Base-by-base conservation (phyloP, 2,797 vertebrate species). In the Molossus molossus region DNA sequence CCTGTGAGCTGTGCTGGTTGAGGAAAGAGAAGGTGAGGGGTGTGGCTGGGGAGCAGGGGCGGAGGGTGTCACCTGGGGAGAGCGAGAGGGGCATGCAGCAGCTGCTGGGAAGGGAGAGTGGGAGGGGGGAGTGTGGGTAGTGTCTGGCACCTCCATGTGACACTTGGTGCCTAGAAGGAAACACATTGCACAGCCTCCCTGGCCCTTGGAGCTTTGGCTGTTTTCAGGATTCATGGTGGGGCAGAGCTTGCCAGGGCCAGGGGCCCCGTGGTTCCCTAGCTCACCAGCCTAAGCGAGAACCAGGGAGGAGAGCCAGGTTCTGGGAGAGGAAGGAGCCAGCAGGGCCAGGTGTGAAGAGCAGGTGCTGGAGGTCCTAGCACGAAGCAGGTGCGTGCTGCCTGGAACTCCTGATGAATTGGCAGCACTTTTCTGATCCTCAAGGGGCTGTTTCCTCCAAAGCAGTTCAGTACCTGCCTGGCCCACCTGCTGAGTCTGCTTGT, bases 21-120 rank as follows among this genome's bases (percentile, higher is more conserved):
- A 64, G 53, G 12, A 33, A 14, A 15, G 15, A 76, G 40, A 15
- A 25, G 9, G 13, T 2, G 17, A n/a, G 37, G 60, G 20, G 0
- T 58, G 85, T 23, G 21, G 25, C 48, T 29, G 69, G 29, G 29
- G 40, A 12, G 12, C 40, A 45, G 14, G 23, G 13, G 40, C 25
- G n/a, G 77, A 9, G 4, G 15, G 25, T 18, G 72, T 29, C 48
- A 10, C 72, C 25, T 4, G 25, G 9, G 23, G 37, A 18, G 58
- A 40, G 6, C 7, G 20, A 13, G 10, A 12, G n/a, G 50, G 23
- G 9, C 33, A 2, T 1, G 15, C 18, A 7, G 72, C 62, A 20
- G n/a, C 3, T 21, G 25, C n/a, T 53, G 25, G 48, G 18, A 37
- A n/a, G 50, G 25, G 11, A 4, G 9, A 0, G 2, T 5, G 4